Evolutionary conservation across 1,140 invertebrate species (phyloP), one percentile per base, ranked within the genome.

Genomic region (Calliopsis andreniformis): DNA sequence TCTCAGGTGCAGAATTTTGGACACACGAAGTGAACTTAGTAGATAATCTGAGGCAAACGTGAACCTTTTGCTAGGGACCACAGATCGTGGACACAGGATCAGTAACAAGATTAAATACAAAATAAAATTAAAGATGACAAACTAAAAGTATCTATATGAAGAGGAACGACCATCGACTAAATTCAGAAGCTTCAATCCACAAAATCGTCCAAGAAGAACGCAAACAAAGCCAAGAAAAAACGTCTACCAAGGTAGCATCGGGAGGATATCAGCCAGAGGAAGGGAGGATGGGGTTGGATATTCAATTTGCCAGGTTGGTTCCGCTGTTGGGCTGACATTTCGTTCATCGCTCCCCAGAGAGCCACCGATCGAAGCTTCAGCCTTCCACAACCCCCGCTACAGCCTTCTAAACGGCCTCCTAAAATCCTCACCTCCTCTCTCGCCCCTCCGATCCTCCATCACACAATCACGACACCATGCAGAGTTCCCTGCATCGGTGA

Each of bases 241-340:
- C 28, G 45, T 75, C 20, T 25, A 42, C 6, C 14, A 20, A 16
- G 18, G 30, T 1, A 12, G 7, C 8, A 10, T 14, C 25, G n/a
- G 47, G 43, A 64, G 63, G 42, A 70, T 67, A 68, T 23, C 62
- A 47, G 35, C 12, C 12, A 32, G 42, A 45, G 62, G 30, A 25
- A 58, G 0, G 42, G 28, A 45, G 23, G 53, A 78, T 47, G 79
- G 79, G 79, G 77, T 59, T 32, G 73, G 83, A 81, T 87, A 85
- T 88, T 89, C 87, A 89, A 89, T 89, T 86, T 87, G 82, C 76
- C 61, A 78, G 72, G 73, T 70, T 59, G 76, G 87, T 87, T 88
- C 80, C 87, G 84, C 75, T 86, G 63, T 70, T 84, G 78, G 51
- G 78, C 55, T 89, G 89, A 90, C 89, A 89, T 89, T 90, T 90